Evolutionary conservation across 2,888 invertebrate genomes (phyloP), one percentile per base, ranked within the genome.

Genomic region (Bugulina stolonifera): DNA sequence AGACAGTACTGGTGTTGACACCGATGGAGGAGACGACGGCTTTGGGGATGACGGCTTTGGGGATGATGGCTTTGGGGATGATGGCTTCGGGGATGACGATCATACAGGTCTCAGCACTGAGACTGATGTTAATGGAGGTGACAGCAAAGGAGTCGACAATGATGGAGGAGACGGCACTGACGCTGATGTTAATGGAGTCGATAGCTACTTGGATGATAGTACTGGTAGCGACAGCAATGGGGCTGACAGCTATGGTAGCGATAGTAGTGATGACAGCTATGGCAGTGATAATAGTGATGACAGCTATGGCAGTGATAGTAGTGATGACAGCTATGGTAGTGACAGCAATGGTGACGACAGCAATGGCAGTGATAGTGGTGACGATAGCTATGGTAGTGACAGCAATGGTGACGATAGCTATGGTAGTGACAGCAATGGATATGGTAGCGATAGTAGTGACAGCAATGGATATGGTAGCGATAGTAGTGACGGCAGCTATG

Each of bases 151-250:
- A 10, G 74, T 71, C 1, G 77, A 78, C 57, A 74, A 77, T n/a
- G 75, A 75, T 54, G 80, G 79, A 5, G 79, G 79, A 69, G 79
- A 79, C 52, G 80, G 79, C 73, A 79, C 79, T 69, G 78, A 77
- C 22, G 79, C 79, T 74, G 77, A 76, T 3, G 77, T 78, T 69
- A 73, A 74, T 18, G 72, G 75, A 32, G 54, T 2, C 23, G 57
- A 54, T 43, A 35, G 57, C 43, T 25, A 72, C 54, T 1, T 18
- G 54, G 71, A 43, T 72, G 73, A 75, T 43, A 75, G 75, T 32
- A 27, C 54, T 70, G 29, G 71, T 72, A 55, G 2, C 25, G 29
- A 55, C 25, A 35, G 43, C 1, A 72, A 75, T 58, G 72, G 73
- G 72, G 74, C 72, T 69, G 73, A 76, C 35, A 76, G 76, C 54